A percentile compares a stretch with the other conserved stretches of the same genome.
Evolutionary conservation across 2,113 vertebrate species (phyloP).

Genomic region (Neogale vison): DNA sequence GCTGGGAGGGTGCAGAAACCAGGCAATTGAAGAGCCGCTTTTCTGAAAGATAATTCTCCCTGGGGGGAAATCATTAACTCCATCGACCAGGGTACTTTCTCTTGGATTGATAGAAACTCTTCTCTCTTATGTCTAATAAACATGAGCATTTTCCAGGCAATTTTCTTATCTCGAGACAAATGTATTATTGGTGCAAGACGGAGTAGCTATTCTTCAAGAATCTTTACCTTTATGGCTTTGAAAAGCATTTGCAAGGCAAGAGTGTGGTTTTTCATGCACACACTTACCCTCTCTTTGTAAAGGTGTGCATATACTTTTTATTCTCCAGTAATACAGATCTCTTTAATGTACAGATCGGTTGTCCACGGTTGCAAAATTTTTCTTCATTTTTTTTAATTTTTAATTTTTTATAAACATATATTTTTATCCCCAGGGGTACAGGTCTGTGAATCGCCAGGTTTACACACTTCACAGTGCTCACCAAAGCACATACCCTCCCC

Average conservation of each 20-base stretch:
- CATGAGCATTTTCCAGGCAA: conserved; percentile 42
- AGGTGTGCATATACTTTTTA: not conserved
- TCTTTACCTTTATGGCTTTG: conserved; percentile 42
- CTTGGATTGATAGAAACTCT: conserved; percentile 59
- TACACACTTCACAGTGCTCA: no score
- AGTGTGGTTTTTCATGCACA: not conserved
- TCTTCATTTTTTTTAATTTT: not conserved
- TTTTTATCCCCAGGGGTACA: no score
- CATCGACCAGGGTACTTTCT: conserved; percentile 24
- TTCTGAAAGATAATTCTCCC: conserved; percentile 37
- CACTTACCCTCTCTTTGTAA: conserved; percentile 18
- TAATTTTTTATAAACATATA: no score
- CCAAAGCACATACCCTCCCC: no score
- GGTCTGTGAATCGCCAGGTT: no score
- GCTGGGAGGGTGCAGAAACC: not conserved
- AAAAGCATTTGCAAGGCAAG: conserved; percentile 43
- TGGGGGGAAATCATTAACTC: conserved; percentile 30
- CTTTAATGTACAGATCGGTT: not conserved
- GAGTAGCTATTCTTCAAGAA: conserved; percentile 53
- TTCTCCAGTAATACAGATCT: not conserved
- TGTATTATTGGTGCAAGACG: conserved; percentile 42
- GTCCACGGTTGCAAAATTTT: not conserved
- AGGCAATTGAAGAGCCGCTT: not conserved
- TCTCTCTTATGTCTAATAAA: conserved; percentile 62
- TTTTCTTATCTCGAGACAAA: conserved; percentile 61